Conservation (phyloP, 2,797 vertebrate species). For the Scolopax bukidnonensis region DNA sequence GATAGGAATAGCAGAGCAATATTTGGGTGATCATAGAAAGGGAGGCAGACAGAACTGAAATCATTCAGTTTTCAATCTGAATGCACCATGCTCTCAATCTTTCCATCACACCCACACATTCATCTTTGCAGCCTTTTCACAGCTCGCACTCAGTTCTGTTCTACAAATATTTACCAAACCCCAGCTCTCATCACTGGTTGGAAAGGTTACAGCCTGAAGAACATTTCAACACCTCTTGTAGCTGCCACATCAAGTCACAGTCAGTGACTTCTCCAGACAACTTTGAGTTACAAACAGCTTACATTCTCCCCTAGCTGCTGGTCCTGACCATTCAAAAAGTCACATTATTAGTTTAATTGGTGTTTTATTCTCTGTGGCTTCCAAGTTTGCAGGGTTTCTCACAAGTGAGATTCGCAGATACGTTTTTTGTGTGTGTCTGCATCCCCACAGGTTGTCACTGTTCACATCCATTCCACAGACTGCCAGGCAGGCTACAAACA, state of each 20-base stretch:
- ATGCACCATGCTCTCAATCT: background rate
- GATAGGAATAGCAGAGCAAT: background rate
- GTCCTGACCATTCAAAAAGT: background rate
- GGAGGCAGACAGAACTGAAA: background rate
- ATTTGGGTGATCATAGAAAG: background rate
- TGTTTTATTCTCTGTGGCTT: background rate
- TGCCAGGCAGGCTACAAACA: background rate
- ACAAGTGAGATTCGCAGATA: background rate
- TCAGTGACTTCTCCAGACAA: background rate
- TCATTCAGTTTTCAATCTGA: background rate
- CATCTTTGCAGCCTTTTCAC: background rate
- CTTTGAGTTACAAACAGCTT: background rate
- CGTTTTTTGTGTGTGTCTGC: background rate
- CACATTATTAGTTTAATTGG: background rate
- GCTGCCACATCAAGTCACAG: background rate
- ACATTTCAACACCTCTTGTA: background rate
- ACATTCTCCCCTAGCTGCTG: background rate
- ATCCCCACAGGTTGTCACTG: background rate
- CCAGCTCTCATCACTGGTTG: background rate
- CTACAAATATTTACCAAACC: background rate
- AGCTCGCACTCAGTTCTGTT: background rate
- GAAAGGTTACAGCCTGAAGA: background rate
- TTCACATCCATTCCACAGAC: background rate
- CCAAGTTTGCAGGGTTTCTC: background rate
- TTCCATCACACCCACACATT: background rate